Evolutionary conservation across 1,140 invertebrate genomes (phyloP).

Genomic region (Galleria mellonella): DNA sequence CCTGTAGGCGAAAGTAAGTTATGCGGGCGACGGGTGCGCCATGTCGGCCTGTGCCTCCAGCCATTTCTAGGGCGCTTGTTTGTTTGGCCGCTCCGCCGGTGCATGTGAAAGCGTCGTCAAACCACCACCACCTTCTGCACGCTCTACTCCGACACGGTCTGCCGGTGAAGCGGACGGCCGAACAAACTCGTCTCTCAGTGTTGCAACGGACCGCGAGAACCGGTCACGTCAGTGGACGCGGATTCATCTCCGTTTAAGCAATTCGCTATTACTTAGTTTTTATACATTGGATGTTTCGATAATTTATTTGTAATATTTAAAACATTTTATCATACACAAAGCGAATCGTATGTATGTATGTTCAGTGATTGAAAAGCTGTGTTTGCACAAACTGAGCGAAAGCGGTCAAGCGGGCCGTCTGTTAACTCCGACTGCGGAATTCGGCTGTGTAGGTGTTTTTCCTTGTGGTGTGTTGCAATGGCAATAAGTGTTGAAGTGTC

Average conservation of each 20-base stretch:
- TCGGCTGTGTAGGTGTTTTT: conserved; percentile 50
- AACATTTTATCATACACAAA: too few species aligned
- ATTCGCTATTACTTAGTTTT: conserved; percentile 6
- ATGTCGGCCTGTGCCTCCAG: conserved; percentile 13
- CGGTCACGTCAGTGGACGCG: conserved; percentile 4
- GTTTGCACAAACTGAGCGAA: conserved; percentile 55
- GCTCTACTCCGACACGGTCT: conserved; percentile 13
- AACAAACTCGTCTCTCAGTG: conserved; percentile 5
- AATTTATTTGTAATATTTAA: too few species aligned
- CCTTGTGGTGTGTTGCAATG: conserved; percentile 57
- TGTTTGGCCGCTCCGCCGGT: conserved; percentile 16
- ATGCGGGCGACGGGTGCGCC: conserved; percentile 19
- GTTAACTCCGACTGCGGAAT: conserved; percentile 26
- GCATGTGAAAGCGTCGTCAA: conserved; percentile 7
- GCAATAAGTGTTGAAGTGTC: conserved; percentile 62
- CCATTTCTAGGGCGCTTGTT: conserved; percentile 44
- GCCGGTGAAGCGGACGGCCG: conserved; percentile 10
- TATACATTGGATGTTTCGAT: too few species aligned
- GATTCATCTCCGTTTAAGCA: conserved; percentile 14
- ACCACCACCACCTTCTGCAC: conserved; percentile 11
- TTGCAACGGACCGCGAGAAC: conserved; percentile 33
- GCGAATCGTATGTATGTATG: background rate
- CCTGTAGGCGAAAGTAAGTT: conserved; percentile 46
- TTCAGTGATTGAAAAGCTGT: conserved; percentile 19
- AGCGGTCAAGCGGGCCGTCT: conserved; percentile 45